Evolutionary conservation across 2,888 invertebrate species (phyloP).

Genomic region (Iphiclides podalirius): DNA sequence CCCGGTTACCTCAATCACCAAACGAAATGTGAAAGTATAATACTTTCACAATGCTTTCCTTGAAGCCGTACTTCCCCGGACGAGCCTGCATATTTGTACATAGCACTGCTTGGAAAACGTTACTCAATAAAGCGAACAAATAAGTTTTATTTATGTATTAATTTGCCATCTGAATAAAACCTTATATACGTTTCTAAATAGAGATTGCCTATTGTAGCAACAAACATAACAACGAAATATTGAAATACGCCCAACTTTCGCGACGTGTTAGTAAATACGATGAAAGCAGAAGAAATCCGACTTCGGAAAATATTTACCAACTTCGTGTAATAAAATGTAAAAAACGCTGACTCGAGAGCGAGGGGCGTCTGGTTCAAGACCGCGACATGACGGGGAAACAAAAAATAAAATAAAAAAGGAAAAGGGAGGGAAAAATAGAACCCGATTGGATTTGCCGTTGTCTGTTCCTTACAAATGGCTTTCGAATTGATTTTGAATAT

Average conservation of each 20-base stretch:
- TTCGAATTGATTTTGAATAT: constrained; percentile 76
- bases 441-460: constrained; percentile 75
- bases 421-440: constrained; percentile 60
- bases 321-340: constrained; percentile 71
- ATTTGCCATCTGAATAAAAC: too few relatives aligned
- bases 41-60: too few relatives aligned
- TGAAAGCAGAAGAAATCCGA: constrained; percentile 57
- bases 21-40: too few relatives aligned
- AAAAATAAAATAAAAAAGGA: constrained; percentile 55
- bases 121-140: too few relatives aligned
- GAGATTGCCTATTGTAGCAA: too few relatives aligned
- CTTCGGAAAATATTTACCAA: constrained; percentile 75
- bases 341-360: constrained; percentile 75
- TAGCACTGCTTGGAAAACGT: too few relatives aligned
- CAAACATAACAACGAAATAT: too few relatives aligned
- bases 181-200: too few relatives aligned
- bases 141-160: too few relatives aligned
- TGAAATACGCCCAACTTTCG: constrained; percentile 19
- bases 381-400: constrained; percentile 70
- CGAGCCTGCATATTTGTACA: too few relatives aligned
- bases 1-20: too few relatives aligned
- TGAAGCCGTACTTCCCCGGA: too few relatives aligned
- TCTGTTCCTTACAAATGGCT: constrained; percentile 76
- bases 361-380: constrained; percentile 75
- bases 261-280: constrained; percentile 36